Conservation (phyloP, 2,888 invertebrate genomes). For the Eristalis arbustorum region DNA sequence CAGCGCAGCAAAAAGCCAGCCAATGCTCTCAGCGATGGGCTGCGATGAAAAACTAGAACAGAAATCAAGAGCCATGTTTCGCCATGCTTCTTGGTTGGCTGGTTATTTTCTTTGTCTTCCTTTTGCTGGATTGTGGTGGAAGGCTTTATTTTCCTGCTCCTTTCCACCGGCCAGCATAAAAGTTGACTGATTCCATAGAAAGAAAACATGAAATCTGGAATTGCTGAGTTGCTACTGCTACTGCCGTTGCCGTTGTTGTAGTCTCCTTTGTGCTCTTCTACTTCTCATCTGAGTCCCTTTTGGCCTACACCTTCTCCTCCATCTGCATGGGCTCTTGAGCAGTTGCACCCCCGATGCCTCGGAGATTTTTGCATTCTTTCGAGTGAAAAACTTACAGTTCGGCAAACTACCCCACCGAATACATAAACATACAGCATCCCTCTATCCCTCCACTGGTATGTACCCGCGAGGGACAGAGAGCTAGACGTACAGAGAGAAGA, state of each 20-base stretch:
- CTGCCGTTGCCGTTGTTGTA: slow-evolving; percentile 7
- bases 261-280: not conserved
- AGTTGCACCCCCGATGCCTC: slow-evolving; percentile 17
- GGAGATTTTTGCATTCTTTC: slow-evolving; percentile 41
- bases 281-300: slow-evolving; percentile 11
- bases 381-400: slow-evolving; percentile 51
- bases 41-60: slow-evolving; percentile 65
- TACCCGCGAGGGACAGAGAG: not conserved
- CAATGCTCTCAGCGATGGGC: not conserved
- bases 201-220: slow-evolving; percentile 52
- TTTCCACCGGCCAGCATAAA: slow-evolving; percentile 24
- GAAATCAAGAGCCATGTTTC: slow-evolving; percentile 62
- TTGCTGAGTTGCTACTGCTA: not conserved
- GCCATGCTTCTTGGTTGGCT: slow-evolving; percentile 26
- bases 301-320: not conserved
- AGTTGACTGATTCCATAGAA: slow-evolving; percentile 63
- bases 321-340: not conserved
- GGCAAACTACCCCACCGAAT: slow-evolving; percentile 22
- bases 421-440: not conserved
- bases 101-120: slow-evolving; percentile 1
- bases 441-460: not conserved
- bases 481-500: not conserved
- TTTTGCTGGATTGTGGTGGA: not conserved
- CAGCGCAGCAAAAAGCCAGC: slow-evolving; percentile 12
- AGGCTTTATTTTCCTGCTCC: slow-evolving; percentile 23